Conservation (phyloP, 2,797 vertebrate genomes). For the Falco naumanni region DNA sequence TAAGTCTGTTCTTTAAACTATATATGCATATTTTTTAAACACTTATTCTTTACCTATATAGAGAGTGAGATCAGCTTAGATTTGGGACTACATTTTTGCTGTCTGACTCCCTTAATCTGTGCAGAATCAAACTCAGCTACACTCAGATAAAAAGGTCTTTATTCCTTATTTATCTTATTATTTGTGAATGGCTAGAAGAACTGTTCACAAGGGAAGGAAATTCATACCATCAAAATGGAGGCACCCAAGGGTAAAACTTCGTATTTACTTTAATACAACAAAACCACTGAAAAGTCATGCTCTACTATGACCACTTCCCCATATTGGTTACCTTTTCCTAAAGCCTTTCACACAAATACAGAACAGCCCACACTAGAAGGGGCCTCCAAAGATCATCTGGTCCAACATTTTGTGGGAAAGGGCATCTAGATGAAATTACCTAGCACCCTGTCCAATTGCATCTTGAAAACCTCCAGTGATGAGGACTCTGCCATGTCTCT, state of each 20-base stretch:
- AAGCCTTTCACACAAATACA: neutral
- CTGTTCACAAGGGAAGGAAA: neutral
- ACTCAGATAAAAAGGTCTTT: neutral
- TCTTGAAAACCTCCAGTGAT: neutral
- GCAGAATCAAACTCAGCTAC: neutral
- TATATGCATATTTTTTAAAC: neutral
- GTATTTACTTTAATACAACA: neutral
- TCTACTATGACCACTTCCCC: neutral
- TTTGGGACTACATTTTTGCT: neutral
- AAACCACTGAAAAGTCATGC: neutral
- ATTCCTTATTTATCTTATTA: neutral
- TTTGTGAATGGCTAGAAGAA: neutral
- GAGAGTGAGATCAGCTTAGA: neutral
- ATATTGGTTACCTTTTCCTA: neutral
- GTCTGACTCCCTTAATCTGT: neutral
- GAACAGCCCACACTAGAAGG: neutral
- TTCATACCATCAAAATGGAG: neutral
- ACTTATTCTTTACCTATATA: neutral
- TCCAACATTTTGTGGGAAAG: neutral
- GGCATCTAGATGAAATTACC: neutral
- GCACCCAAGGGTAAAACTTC: neutral
- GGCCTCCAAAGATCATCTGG: neutral
- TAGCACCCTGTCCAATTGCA: neutral
- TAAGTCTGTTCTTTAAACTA: neutral
- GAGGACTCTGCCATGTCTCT: neutral